A percentile compares a stretch with the other conserved stretches of the same genome.
Evolutionary conservation across 2,113 vertebrate species (phyloP).

Genomic region (Dermatemys mawii): DNA sequence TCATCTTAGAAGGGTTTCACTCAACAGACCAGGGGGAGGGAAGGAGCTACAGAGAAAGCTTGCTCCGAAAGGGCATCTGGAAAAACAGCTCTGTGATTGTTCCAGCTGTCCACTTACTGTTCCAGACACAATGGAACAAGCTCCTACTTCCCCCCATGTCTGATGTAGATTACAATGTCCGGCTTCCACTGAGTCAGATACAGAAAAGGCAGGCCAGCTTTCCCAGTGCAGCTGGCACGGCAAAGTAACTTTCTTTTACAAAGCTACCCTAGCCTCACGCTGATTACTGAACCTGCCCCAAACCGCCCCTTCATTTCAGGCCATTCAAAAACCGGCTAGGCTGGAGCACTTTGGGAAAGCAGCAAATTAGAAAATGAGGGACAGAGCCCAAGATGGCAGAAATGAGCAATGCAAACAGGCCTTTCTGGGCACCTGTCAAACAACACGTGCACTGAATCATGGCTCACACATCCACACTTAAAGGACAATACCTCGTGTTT

Average conservation of each 20-base stretch:
- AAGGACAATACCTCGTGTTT: neutral
- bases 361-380: neutral
- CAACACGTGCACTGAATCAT: neutral
- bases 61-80: neutral
- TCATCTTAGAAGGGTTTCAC: neutral
- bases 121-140: neutral
- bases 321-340: too few species aligned
- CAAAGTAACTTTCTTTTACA: neutral
- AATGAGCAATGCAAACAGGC: neutral
- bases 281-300: neutral
- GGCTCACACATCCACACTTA: neutral
- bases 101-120: accelerated
- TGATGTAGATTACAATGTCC: neutral
- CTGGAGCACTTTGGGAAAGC: neutral
- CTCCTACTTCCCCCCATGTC: neutral
- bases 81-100: neutral
- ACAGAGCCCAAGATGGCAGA: neutral
- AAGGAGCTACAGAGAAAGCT: neutral
- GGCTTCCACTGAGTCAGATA: accelerated
- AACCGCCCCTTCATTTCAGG: neutral
- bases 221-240: neutral
- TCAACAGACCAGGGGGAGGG: too few species aligned
- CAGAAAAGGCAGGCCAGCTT: neutral
- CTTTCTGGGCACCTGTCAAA: neutral
- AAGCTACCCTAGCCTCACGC: neutral